Conservation (phyloP, 2,113 vertebrate species). For the Rostratula benghalensis region DNA sequence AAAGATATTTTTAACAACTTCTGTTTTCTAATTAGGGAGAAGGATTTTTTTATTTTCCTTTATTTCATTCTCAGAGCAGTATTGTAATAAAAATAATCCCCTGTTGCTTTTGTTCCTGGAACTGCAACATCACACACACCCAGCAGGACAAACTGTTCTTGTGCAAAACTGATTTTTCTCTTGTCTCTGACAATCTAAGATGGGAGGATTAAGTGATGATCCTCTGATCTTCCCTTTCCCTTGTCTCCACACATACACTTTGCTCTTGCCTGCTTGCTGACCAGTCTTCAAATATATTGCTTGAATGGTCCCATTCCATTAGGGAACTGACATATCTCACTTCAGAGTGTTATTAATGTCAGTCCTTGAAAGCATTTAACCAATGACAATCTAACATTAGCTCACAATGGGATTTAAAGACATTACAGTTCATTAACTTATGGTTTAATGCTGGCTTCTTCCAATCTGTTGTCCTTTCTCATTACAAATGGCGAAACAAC, state of each 20-base stretch:
- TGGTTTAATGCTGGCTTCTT: slow-evolving; percentile 51
- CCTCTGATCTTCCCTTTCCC: slow-evolving; percentile 26
- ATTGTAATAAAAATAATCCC: not conserved
- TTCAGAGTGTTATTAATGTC: slow-evolving; percentile 61
- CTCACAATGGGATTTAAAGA: slow-evolving; percentile 57
- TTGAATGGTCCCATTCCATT: slow-evolving; percentile 45
- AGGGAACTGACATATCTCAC: slow-evolving; percentile 32
- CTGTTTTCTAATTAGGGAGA: not conserved
- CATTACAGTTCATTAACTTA: slow-evolving; percentile 52
- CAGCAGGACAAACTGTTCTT: slow-evolving; percentile 43
- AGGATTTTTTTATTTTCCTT: not conserved
- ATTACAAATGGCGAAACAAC: slow-evolving; percentile 7
- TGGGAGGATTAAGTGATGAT: slow-evolving; percentile 38
- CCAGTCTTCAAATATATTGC: slow-evolving; percentile 40
- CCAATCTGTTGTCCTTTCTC: slow-evolving; percentile 55
- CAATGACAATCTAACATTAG: slow-evolving; percentile 62
- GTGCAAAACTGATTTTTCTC: slow-evolving; percentile 45
- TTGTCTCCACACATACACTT: not conserved
- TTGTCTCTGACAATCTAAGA: slow-evolving; percentile 37
- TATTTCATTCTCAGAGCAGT: slow-evolving; percentile 9
- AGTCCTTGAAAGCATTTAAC: slow-evolving; percentile 64
- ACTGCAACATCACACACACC: slow-evolving; percentile 10
- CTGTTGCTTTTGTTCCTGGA: slow-evolving; percentile 15
- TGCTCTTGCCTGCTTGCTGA: slow-evolving; percentile 31
- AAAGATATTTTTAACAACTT: slow-evolving; percentile 1